Evolutionary conservation across 1,140 invertebrate genomes (phyloP), one percentile per base, ranked within the genome.

Genomic region (Drosophila murphyi): DNA sequence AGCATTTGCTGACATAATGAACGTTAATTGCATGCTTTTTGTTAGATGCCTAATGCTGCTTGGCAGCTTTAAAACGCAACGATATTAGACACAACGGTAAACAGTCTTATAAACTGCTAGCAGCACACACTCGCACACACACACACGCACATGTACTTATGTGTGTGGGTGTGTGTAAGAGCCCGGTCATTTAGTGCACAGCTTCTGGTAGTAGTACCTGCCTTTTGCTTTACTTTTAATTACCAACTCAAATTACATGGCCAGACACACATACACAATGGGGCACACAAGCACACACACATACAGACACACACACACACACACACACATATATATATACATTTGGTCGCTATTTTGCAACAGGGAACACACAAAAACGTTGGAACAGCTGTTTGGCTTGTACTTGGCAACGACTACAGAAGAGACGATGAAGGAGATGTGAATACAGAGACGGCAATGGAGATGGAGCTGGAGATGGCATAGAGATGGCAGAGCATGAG

Each of bases 191-290:
- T 87, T 82, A 78, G 82, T 87, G 79, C 71, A 74, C 55, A 64
- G 62, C 48, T 61, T 74, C 71, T 70, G 52, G 43, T 47, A 52
- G 8, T 32, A 72, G 50, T 43, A 68, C 71, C 68, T 87, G 80
- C 82, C 72, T 88, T 88, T 88, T 83, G 80, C 80, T 87, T 77
- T 83, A 88, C 83, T 87, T 87, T 87, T 87, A 87, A 87, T 87
- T 87, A 87, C 83, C 83, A 87, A 80, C 83, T 87, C 64, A 72
- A 87, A 87, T 88, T 88, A 79, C 83, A 83, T 59, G 72, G 54
- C 72, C 76, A 72, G 62, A 68, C 59, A 63, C 56, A 70, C 75
- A 60, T 64, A 65, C 48, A 75, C 61, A 51, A 62, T 29, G 34
- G 34, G 37, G 6, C 35, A 12, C 61, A 48, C 43, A 60, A 31